Percentiles rank a stretch among this genome's conserved stretches.
Conservation (phyloP, 64 coral and sea anemone species). For the Exaiptasia diaphana region DNA sequence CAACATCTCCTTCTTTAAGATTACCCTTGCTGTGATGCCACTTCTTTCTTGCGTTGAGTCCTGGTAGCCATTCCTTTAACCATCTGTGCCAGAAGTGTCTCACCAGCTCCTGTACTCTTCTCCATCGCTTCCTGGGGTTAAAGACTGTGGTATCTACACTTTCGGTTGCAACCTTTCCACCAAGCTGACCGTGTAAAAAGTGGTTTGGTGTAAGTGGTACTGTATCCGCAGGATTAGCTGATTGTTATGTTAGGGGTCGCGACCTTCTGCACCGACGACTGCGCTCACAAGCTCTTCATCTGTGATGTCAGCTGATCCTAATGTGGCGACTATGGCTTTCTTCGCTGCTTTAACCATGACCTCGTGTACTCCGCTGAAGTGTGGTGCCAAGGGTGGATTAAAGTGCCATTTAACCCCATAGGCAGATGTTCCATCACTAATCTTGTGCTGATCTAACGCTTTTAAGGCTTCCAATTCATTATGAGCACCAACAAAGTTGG, state of each 20-base stretch:
- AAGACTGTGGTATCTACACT: conserved; percentile 2
- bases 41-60: background rate
- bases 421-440: background rate
- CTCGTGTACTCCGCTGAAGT: conserved; percentile 55
- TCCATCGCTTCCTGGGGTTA: conserved; percentile 38
- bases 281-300: conserved; percentile 16
- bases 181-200: conserved; percentile 33
- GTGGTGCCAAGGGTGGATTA: conserved; percentile 50
- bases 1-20: conserved; percentile 25
- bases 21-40: background rate
- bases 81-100: conserved; percentile 9
- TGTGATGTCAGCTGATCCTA: background rate
- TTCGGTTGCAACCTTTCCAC: conserved; percentile 27
- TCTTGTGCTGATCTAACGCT: background rate
- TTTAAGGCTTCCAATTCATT: conserved; percentile 29
- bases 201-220: conserved; percentile 50
- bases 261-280: background rate
- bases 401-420: conserved; percentile 35
- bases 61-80: conserved; percentile 35
- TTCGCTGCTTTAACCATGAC: conserved; percentile 50
- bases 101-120: conserved; percentile 4
- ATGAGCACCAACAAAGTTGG: conserved; percentile 33
- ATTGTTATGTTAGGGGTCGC: conserved; percentile 52
- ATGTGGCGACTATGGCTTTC: conserved; percentile 1
- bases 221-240: conserved; percentile 5